A percentile compares a stretch with the other conserved stretches of the same genome.
Conservation (phyloP, 1,140 invertebrate species). For the Elysia chlorotica region DNA sequence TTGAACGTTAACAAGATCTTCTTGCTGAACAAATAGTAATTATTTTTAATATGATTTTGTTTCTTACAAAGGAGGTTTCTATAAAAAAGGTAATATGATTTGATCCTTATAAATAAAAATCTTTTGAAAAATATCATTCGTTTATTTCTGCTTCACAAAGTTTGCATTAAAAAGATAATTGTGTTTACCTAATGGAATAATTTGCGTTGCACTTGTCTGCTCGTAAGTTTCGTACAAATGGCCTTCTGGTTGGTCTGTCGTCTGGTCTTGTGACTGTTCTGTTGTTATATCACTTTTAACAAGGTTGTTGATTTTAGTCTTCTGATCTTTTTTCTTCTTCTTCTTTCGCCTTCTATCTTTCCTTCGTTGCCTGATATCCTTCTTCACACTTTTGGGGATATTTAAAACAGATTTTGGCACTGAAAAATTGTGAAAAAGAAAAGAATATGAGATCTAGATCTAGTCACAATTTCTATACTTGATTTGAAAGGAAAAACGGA, state of each 20-base stretch:
- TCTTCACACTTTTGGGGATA: neutral
- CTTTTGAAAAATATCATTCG: no score
- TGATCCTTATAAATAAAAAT: no score
- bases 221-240: neutral
- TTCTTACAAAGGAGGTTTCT: no score
- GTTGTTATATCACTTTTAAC: neutral
- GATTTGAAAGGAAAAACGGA: no score
- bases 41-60: no score
- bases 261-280: neutral
- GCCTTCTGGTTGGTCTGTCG: neutral
- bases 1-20: no score
- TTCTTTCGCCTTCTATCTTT: neutral
- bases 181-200: no score
- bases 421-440: neutral
- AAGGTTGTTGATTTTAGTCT: constrained; percentile 2
- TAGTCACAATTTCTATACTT: no score
- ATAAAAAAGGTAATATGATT: no score
- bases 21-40: no score
- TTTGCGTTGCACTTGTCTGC: neutral
- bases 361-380: neutral
- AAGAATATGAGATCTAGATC: neutral
- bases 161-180: no score
- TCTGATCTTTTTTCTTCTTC: constrained; percentile 1
- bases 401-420: neutral
- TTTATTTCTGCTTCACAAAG: no score